Percentiles rank a stretch among this genome's conserved stretches.
Evolutionary conservation across 2,888 invertebrate genomes (phyloP).

Genomic region (Melanargia galathea): DNA sequence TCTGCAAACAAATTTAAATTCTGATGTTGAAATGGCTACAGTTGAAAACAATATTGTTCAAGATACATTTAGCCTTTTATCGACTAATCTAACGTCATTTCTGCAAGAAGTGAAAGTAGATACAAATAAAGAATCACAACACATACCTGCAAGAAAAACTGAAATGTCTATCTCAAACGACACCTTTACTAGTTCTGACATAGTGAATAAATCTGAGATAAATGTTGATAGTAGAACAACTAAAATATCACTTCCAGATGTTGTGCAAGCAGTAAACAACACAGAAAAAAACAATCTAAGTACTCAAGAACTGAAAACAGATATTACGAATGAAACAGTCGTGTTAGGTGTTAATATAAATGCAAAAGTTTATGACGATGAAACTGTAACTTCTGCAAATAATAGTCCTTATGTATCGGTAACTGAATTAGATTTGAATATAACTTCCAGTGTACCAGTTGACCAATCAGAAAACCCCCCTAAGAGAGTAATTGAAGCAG

Average conservation of each 20-base stretch:
- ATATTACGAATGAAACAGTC: neutral
- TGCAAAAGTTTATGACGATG: slow-evolving; percentile 7
- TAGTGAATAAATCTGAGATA: neutral
- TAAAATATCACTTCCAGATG: neutral
- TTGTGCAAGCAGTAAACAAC: neutral
- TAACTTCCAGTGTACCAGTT: neutral
- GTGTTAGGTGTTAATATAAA: neutral
- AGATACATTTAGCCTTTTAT: neutral
- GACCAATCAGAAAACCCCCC: neutral
- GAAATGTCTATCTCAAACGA: neutral
- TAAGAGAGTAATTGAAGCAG: neutral
- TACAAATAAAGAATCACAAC: neutral
- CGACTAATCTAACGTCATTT: neutral
- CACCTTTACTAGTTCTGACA: neutral
- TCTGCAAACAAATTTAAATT: neutral
- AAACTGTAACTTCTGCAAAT: slow-evolving; percentile 16
- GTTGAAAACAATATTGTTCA: neutral
- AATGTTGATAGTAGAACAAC: neutral
- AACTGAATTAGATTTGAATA: slow-evolving; percentile 20
- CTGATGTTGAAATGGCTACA: neutral
- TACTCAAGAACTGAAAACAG: neutral
- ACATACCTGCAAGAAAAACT: neutral
- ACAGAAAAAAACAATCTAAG: neutral
- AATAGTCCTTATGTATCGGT: slow-evolving; percentile 23
- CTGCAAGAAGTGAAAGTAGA: neutral